Conservation (phyloP, 2,113 vertebrate species). For the Leucopsar rothschildi region DNA sequence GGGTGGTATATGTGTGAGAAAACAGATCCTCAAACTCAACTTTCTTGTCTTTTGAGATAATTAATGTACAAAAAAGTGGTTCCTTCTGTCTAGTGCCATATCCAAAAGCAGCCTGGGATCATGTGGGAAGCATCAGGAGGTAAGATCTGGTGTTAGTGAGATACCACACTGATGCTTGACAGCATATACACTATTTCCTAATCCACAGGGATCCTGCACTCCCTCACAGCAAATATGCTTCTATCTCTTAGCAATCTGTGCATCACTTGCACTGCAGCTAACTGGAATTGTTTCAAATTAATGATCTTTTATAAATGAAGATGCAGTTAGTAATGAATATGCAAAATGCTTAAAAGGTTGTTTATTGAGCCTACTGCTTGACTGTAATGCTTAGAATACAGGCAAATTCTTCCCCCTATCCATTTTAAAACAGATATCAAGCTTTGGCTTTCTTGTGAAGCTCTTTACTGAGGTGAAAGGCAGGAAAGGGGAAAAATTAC, state of each 20-base stretch:
- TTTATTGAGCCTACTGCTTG: not conserved
- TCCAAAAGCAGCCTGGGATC: not conserved
- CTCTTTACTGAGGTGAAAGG: not conserved
- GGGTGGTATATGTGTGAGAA: too few relatives aligned
- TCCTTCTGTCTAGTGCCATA: not conserved
- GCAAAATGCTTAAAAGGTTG: not conserved
- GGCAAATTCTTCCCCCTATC: not conserved
- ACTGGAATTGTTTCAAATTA: not conserved
- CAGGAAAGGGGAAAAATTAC: not conserved
- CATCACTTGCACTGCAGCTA: not conserved
- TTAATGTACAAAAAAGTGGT: not conserved
- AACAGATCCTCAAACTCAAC: not conserved
- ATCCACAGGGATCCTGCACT: not conserved
- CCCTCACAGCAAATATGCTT: not conserved
- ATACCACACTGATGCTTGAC: not conserved
- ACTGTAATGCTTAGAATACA: not conserved
- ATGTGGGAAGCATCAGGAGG: not conserved
- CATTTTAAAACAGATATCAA: not conserved
- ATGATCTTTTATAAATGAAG: not conserved
- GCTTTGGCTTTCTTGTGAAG: not conserved
- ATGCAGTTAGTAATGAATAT: not conserved
- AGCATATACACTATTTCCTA: fast-evolving
- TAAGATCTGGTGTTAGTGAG: not conserved
- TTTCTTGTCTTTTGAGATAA: not conserved
- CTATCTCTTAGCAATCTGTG: not conserved